phyloP scores from a whole-genome alignment of 2,113 vertebrate species.

The Poecilia latipinna region DNA sequence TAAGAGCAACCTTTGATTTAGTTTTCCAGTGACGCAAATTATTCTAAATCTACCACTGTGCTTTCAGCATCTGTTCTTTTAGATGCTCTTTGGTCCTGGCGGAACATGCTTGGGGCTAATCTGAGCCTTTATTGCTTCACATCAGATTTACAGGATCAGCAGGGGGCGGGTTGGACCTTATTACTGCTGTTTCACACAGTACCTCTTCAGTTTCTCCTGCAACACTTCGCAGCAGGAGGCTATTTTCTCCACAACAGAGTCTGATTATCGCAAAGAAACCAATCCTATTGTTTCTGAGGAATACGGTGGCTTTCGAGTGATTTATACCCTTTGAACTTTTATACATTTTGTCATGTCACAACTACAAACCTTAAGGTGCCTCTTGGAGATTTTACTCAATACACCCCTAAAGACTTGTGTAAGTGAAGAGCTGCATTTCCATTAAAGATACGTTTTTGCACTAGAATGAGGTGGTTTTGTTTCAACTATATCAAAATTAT shows the following conservation, averaged over 20 bases:
- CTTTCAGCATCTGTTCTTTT: conserved; percentile 7
- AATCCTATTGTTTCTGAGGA: background rate
- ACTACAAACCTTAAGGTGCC: background rate
- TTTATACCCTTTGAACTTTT: background rate
- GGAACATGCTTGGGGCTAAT: background rate
- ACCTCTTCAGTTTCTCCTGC: background rate
- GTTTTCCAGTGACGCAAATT: conserved; percentile 23
- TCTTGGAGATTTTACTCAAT: background rate
- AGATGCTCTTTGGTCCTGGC: conserved; percentile 1
- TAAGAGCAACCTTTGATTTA: conserved; percentile 23
- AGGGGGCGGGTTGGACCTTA: background rate
- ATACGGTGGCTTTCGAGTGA: background rate
- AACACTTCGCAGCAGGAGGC: background rate
- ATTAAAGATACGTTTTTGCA: too few species aligned
- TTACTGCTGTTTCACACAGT: background rate
- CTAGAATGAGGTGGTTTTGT: too few species aligned
- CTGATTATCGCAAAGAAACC: background rate
- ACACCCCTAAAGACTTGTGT: too few species aligned
- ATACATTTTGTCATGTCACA: background rate
- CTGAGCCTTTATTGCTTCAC: background rate
- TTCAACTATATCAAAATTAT: too few species aligned
- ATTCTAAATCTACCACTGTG: conserved; percentile 5
- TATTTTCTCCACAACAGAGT: background rate
- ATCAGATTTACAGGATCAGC: background rate
- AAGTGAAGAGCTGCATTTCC: too few species aligned